Evolutionary conservation across 2,888 invertebrate genomes (phyloP).

Genomic region (Malthinus flaveolus): DNA sequence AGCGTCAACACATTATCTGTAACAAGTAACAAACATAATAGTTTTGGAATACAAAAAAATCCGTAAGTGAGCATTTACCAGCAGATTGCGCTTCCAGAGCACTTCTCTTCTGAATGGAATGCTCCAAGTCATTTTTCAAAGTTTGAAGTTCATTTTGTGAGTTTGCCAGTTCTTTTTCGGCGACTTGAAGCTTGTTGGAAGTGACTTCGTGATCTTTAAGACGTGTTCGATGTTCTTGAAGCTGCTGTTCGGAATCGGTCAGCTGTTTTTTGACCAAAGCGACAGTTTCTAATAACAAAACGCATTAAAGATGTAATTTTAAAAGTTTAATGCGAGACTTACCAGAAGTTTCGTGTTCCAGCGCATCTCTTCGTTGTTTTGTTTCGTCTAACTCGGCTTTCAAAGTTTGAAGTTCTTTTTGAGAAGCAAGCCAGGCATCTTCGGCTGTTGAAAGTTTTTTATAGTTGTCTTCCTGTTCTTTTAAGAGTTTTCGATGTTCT

Average conservation of each 20-base stretch:
- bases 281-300: conserved; percentile 3
- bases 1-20: too few species aligned
- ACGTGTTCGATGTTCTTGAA: background rate
- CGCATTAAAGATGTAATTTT: too few species aligned
- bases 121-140: background rate
- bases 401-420: conserved; percentile 27
- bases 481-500: too few species aligned
- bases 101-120: background rate
- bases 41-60: too few species aligned
- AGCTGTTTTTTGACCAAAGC: conserved; percentile 28
- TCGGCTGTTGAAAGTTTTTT: conserved; percentile 39
- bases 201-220: too few species aligned
- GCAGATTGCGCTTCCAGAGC: background rate
- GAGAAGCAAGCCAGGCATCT: conserved; percentile 35
- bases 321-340: too few species aligned
- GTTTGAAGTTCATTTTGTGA: conserved; percentile 34
- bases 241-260: conserved; percentile 32
- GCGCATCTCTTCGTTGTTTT: background rate
- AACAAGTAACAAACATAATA: too few species aligned
- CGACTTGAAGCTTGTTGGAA: conserved; percentile 36
- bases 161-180: conserved; percentile 35
- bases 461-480: conserved; percentile 56
- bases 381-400: background rate
- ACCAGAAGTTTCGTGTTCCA: background rate
- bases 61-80: background rate